A percentile compares a stretch with the other conserved stretches of the same genome.
phyloP scores from a whole-genome alignment of 2,797 vertebrate species.

The Myiotriccus ornatus region DNA sequence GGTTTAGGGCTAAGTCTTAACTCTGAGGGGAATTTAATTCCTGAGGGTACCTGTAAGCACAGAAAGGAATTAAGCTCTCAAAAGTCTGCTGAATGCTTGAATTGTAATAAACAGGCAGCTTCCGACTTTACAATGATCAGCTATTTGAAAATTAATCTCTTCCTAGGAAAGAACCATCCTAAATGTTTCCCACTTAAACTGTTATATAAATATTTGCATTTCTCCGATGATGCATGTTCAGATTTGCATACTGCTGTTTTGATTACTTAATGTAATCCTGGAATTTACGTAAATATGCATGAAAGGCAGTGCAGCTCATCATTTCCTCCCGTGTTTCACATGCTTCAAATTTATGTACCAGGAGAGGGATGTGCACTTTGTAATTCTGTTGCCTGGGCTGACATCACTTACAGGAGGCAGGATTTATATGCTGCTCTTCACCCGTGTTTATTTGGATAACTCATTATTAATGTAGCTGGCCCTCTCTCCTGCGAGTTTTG shows the following conservation, averaged over 20 bases:
- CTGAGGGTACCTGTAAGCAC: not conserved
- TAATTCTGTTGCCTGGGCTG: not conserved
- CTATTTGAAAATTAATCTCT: not conserved
- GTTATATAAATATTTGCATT: conserved; percentile 15
- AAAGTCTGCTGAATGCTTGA: not conserved
- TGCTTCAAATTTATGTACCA: not conserved
- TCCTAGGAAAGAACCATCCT: not conserved
- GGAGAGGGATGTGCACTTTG: not conserved
- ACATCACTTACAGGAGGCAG: not conserved
- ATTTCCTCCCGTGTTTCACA: not conserved
- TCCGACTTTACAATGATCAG: not conserved
- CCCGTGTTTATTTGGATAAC: not conserved
- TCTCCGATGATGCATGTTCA: not conserved
- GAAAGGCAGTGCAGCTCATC: not conserved
- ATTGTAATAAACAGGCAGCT: not conserved
- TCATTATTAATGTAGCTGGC: fast-evolving
- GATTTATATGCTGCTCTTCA: not conserved
- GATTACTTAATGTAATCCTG: not conserved
- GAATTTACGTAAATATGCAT: not conserved
- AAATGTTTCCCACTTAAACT: not conserved
- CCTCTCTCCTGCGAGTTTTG: not conserved
- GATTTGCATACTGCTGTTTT: not conserved
- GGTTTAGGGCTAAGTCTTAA: not conserved
- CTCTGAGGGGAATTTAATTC: not conserved
- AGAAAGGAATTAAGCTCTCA: not conserved